These are phyloP conservation scores for Geodia barretti DNA, from an alignment of 37 sponge, comb jelly and placozoan species.

Conservation along the genomic window DNA sequence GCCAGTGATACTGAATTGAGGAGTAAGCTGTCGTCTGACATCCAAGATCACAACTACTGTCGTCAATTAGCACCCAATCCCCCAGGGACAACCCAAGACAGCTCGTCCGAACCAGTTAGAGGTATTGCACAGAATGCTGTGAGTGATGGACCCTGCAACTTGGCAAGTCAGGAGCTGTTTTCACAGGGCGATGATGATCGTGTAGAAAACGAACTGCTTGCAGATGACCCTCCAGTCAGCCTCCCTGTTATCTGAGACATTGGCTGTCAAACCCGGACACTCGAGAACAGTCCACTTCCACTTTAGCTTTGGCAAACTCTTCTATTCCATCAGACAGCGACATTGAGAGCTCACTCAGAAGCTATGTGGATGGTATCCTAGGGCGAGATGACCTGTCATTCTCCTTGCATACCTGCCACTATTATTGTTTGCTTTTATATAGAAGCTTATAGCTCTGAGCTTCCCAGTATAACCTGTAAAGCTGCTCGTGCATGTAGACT, in stretches of 20 bases:
- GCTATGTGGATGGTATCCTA: not conserved
- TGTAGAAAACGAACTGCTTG: not conserved
- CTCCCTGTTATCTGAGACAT: too few species aligned
- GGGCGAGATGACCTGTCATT: not conserved
- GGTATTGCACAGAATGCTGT: too few species aligned
- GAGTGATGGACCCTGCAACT: too few species aligned
- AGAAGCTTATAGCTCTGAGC: too few species aligned
- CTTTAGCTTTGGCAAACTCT: not conserved
- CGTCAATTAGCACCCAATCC: too few species aligned
- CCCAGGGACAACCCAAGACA: too few species aligned
- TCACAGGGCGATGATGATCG: not conserved
- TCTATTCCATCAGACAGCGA: not conserved
- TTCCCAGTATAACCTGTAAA: too few species aligned
- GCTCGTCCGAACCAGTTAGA: too few species aligned
- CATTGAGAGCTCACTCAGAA: not conserved
- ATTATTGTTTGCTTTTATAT: too few species aligned
- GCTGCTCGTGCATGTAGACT: too few species aligned
- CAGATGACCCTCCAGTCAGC: not conserved
- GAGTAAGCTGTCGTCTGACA: not conserved
- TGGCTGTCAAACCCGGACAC: not conserved
- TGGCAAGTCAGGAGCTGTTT: too few species aligned
- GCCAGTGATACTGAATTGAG: not conserved
- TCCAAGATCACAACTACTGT: not conserved
- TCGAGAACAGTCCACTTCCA: not conserved
- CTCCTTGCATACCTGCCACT: too few species aligned